Evolutionary conservation across 2,797 vertebrate genomes (phyloP), one percentile per base, ranked within the genome.

Genomic region (Amphiprion clarkii): DNA sequence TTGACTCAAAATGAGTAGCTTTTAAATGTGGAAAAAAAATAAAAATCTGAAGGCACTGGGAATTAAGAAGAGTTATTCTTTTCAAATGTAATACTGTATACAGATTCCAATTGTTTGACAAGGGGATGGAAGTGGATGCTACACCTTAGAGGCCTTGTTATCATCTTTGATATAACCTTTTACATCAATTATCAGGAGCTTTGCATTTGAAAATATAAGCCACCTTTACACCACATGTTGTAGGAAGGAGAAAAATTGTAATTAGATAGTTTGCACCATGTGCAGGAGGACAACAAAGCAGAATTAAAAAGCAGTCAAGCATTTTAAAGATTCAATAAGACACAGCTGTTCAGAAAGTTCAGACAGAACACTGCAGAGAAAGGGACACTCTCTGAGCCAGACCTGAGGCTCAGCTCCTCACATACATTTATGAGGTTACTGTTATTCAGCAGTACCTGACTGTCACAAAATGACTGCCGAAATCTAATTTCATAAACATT

Each of bases 261-360:
- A 59, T 5, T 56, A 19, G 19, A 23, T n/a, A 16, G 36, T 44
- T 53, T 55, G 42, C 23, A 39, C 11, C 33, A 9, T 54, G 17
- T 54, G 21, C 19, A n/a, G 48, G 8, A n/a, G 2, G 8, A 49
- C 46, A 73, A 61, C 21, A 67, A 67, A 79, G 42, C 13, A 44
- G 23, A 58, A 57, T 70, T 55, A 44, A 75, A 82, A 74, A 81
- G 67, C 36, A 81, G 52, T 57, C 48, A 54, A 54, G 39, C 13
- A n/a, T 68, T 83, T 86, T 55, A 81, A 84, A 76, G 54, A 81
- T 74, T 76, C 55, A 76, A 58, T 63, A 71, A 81, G 61, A 77
- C 14, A 16, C 51, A 53, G 57, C 71, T 46, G 17, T 64, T 74
- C 33, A 65, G 63, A 76, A 81, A 83, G 77, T 84, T 86, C 67